Percentiles rank a stretch among this genome's conserved stretches.
Conservation (phyloP, 1,140 invertebrate genomes). For the Uloborus diversus region DNA sequence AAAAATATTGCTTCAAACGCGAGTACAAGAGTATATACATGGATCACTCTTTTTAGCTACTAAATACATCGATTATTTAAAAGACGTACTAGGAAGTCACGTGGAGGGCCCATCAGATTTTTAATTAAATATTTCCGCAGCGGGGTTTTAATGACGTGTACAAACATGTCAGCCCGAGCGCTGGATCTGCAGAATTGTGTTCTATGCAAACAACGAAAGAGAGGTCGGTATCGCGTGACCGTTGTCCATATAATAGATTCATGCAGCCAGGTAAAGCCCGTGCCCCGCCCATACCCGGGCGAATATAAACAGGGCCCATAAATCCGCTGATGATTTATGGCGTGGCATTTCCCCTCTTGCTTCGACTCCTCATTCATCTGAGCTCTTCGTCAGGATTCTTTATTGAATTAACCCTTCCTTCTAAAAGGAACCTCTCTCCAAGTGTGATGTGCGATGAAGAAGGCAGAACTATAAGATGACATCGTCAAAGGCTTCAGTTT, state of each 20-base stretch:
- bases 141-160: not conserved
- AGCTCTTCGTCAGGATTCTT: constrained; percentile 1
- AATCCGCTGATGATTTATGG: constrained; percentile 48
- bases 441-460: too few relatives aligned
- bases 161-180: constrained; percentile 4
- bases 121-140: not conserved
- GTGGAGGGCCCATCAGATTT: not conserved
- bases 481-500: too few relatives aligned
- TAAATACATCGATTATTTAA: too few relatives aligned
- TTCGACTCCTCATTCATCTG: constrained; percentile 43
- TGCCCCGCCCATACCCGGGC: constrained; percentile 12
- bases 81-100: too few relatives aligned
- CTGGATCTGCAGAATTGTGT: too few relatives aligned
- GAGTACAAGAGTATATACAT: too few relatives aligned
- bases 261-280: not conserved
- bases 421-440: too few relatives aligned
- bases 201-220: constrained; percentile 24
- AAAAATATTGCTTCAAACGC: too few relatives aligned
- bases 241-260: constrained; percentile 34
- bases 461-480: too few relatives aligned
- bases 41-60: too few relatives aligned
- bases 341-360: constrained; percentile 23
- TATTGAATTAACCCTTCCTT: constrained; percentile 50
- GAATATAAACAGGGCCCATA: constrained; percentile 31
- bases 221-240: constrained; percentile 32